phyloP scores from a whole-genome alignment of 2,113 vertebrate genomes.

The Xiphorhynchus elegans region DNA sequence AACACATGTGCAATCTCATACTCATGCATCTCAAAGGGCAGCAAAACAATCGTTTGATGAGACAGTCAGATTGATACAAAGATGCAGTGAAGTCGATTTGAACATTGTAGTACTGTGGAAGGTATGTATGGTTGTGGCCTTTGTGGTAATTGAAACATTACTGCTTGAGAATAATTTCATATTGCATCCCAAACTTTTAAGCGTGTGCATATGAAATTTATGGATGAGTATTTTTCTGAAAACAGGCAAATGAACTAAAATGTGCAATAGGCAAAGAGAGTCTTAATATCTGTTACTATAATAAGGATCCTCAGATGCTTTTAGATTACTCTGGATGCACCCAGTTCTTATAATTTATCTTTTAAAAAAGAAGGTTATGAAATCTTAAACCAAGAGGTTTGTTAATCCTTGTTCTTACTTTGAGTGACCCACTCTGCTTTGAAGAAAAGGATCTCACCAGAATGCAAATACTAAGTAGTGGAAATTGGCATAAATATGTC shows the following conservation, averaged over 20 bases:
- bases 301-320: neutral
- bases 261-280: neutral
- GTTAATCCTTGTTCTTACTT: neutral
- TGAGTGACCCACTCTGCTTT: neutral
- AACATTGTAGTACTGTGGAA: constrained; percentile 94
- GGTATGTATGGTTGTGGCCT: constrained; percentile 71
- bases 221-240: neutral
- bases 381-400: neutral
- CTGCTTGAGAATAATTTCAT: neutral
- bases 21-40: constrained; percentile 30
- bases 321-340: neutral
- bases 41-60: constrained; percentile 68
- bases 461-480: neutral
- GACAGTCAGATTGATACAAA: constrained; percentile 77
- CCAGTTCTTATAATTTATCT: neutral
- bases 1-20: neutral
- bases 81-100: constrained; percentile 90
- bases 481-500: neutral
- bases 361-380: neutral
- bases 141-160: neutral
- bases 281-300: neutral
- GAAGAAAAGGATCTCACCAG: neutral
- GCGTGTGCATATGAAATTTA: rapidly evolving
- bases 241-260: neutral
- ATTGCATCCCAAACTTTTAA: neutral